Percentiles rank a stretch among this genome's conserved stretches.
These are phyloP conservation scores for Cynocephalus volans DNA, from an alignment of 2,113 vertebrate species.

Conservation along the genomic window DNA sequence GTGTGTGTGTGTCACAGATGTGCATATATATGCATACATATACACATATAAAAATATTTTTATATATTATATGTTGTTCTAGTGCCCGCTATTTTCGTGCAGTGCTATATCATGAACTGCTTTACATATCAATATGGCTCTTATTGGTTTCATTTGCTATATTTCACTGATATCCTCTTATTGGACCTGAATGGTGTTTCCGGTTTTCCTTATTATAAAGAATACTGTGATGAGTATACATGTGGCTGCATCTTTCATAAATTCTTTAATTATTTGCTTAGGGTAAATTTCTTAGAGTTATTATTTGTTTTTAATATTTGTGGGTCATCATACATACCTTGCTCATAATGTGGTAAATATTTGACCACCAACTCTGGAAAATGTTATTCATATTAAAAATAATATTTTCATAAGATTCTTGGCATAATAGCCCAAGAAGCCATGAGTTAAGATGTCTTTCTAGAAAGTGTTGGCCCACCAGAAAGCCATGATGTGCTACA, in stretches of 20 bases:
- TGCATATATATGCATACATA: neutral
- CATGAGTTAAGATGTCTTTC: neutral
- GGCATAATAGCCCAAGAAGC: neutral
- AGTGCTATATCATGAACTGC: neutral
- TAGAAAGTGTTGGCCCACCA: neutral
- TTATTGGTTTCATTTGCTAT: neutral
- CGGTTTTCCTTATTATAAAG: neutral
- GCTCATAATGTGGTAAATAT: constrained; percentile 30
- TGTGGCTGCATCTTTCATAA: neutral
- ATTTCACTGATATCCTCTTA: neutral
- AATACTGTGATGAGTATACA: neutral
- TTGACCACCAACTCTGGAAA: neutral
- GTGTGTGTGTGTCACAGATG: neutral
- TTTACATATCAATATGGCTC: neutral
- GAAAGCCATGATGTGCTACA: neutral
- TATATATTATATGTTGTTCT: neutral
- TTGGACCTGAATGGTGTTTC: neutral
- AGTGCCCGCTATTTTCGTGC: neutral
- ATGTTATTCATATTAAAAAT: neutral
- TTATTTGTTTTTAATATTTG: neutral
- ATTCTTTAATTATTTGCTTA: neutral
- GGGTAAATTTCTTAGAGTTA: neutral
- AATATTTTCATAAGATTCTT: neutral
- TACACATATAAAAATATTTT: neutral
- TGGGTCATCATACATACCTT: neutral